Conservation (phyloP, 2,113 vertebrate species). For the Atherinomorus stipes region DNA sequence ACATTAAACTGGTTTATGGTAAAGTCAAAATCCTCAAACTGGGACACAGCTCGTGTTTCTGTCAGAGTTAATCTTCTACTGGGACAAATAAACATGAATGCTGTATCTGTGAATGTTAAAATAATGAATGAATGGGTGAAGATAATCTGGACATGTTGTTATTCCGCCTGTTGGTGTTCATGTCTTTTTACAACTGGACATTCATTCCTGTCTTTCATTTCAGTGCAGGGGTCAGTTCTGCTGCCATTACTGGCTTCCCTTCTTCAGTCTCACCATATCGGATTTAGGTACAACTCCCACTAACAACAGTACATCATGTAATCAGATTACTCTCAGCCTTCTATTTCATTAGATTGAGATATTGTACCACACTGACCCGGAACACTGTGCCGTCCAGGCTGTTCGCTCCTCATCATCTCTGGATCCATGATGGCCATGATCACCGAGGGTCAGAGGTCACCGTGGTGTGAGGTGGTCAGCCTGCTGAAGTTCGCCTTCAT, state of each 20-base stretch:
- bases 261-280: conserved; percentile 81
- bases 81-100: no score
- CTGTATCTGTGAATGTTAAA: no score
- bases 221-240: conserved; percentile 74
- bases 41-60: no score
- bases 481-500: conserved; percentile 85
- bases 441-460: conserved; percentile 78
- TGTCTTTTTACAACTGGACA: no score
- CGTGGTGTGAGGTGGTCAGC: conserved; percentile 83
- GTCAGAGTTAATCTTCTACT: no score
- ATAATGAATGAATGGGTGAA: no score
- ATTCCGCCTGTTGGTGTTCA: no score
- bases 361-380: neutral
- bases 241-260: conserved; percentile 77
- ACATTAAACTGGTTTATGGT: neutral
- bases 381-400: conserved; percentile 56
- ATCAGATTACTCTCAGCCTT: neutral
- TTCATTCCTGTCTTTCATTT: conserved; percentile 12
- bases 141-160: no score
- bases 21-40: neutral
- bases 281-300: conserved; percentile 72
- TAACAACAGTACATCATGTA: neutral
- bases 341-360: neutral
- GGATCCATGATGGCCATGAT: conserved; percentile 78
- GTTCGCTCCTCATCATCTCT: conserved; percentile 76